phyloP scores from a whole-genome alignment of 1,140 invertebrate species.

The Neoseiulus cucumeris region DNA sequence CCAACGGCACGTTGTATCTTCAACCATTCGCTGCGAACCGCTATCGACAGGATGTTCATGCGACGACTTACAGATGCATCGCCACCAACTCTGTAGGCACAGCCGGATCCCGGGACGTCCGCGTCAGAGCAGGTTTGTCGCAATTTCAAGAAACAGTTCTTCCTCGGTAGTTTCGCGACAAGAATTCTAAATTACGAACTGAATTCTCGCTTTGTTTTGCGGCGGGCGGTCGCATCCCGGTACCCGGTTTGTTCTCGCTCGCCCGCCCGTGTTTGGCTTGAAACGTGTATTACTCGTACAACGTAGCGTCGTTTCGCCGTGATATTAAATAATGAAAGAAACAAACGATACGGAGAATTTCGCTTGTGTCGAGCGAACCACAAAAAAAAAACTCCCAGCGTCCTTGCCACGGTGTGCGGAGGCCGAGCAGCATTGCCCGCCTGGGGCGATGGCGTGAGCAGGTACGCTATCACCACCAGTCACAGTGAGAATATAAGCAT shows the following conservation, averaged over 20 bases:
- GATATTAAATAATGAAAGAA: background rate
- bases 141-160: background rate
- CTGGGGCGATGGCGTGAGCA: too few relatives aligned
- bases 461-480: too few relatives aligned
- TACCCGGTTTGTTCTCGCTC: too few relatives aligned
- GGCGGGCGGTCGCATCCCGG: too few relatives aligned
- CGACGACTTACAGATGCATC: conserved; percentile 25
- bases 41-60: conserved; percentile 24
- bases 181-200: background rate
- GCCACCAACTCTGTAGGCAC: conserved; percentile 26
- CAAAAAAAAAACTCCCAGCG: too few relatives aligned
- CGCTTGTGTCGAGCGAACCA: background rate
- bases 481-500: too few relatives aligned
- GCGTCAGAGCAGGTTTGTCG: conserved; percentile 26
- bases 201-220: background rate
- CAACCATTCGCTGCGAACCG: conserved; percentile 21
- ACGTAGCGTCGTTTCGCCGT: background rate
- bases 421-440: too few relatives aligned
- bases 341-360: background rate
- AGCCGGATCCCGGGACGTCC: conserved; percentile 25
- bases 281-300: too few relatives aligned
- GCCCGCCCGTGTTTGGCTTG: too few relatives aligned
- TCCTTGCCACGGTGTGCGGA: too few relatives aligned
- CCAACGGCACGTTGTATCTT: conserved; percentile 27
- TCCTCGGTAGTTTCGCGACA: background rate